Evolutionary conservation across 2,113 vertebrate genomes (phyloP).

Genomic region (Platanista minor): DNA sequence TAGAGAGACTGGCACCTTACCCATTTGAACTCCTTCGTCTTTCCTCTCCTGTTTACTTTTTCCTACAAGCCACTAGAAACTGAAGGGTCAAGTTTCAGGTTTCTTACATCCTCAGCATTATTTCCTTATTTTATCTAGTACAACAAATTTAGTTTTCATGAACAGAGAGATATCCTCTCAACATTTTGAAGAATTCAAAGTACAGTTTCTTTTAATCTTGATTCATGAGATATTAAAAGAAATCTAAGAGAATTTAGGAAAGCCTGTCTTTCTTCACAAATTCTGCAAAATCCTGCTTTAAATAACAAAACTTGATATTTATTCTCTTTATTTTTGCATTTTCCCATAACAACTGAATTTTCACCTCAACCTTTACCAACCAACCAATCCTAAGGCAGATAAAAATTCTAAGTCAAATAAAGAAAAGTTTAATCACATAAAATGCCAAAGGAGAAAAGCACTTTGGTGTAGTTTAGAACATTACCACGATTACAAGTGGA

Average conservation of each 20-base stretch:
- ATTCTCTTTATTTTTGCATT: not conserved
- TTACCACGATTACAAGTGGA: not conserved
- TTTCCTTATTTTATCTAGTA: not conserved
- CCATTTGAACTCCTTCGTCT: not conserved
- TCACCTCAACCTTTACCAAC: not conserved
- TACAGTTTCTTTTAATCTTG: not conserved
- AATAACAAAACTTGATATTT: not conserved
- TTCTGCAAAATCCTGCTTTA: not conserved
- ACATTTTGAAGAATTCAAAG: not conserved
- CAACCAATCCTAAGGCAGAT: not conserved
- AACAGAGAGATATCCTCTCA: not conserved
- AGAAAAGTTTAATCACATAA: not conserved
- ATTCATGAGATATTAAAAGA: not conserved
- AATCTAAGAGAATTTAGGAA: not conserved
- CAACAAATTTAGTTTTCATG: not conserved
- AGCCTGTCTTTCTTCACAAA: not conserved
- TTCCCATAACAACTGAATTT: not conserved
- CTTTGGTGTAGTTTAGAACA: not conserved
- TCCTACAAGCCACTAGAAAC: not conserved
- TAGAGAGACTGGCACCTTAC: not conserved
- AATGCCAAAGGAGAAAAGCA: constrained; percentile 6
- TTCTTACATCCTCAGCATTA: not conserved
- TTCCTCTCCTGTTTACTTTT: not conserved
- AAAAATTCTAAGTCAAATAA: not conserved
- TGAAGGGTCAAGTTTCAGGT: not conserved